Conservation (phyloP, 2,113 vertebrate species). For the Lasiurus borealis region DNA sequence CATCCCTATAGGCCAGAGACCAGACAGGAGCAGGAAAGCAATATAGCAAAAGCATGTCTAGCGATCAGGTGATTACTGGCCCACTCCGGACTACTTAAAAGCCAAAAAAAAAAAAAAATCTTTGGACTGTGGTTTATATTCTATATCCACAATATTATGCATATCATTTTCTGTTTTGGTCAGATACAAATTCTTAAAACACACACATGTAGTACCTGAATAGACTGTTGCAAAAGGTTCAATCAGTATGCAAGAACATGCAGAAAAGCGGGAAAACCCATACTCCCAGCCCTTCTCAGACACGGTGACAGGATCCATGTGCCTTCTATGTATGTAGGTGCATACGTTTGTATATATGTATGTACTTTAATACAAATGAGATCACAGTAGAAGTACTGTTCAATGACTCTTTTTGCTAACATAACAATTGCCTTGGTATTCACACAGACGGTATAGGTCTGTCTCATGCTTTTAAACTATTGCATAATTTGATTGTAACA, state of each 20-base stretch:
- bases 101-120: background rate
- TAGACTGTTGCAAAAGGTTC: background rate
- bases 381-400: background rate
- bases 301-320: background rate
- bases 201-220: background rate
- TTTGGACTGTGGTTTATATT: background rate
- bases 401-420: background rate
- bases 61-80: background rate
- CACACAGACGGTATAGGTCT: background rate
- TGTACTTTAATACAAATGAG: conserved; percentile 14
- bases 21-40: background rate
- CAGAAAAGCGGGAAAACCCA: background rate
- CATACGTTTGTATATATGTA: background rate
- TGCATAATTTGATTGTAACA: background rate
- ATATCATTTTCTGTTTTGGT: background rate
- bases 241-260: background rate
- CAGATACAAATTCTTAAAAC: conserved; percentile 5
- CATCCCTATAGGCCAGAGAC: background rate
- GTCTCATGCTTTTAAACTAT: background rate
- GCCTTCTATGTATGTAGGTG: background rate
- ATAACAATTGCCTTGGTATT: background rate
- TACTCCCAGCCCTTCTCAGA: background rate
- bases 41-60: background rate
- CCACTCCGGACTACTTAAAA: background rate
- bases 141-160: background rate